phyloP scores from a whole-genome alignment of 2,113 vertebrate genomes.

The Pantherophis guttatus region DNA sequence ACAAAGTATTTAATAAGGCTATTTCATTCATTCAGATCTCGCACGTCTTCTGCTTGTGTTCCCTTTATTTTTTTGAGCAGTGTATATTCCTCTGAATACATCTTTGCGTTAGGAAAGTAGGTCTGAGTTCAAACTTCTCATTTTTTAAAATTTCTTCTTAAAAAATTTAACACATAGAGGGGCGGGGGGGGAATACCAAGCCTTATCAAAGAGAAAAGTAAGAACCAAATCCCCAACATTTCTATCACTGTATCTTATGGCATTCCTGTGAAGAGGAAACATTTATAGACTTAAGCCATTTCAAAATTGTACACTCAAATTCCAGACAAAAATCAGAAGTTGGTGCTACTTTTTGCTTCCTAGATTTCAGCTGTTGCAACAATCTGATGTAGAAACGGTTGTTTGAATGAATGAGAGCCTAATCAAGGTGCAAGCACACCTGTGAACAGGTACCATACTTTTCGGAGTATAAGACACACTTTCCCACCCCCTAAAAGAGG shows the following conservation, averaged over 20 bases:
- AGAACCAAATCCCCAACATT: not conserved
- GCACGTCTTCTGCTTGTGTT: too few species aligned
- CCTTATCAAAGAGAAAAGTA: not conserved
- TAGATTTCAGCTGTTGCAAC: not conserved
- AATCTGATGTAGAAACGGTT: too few species aligned
- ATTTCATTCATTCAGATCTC: too few species aligned
- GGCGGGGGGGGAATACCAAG: not conserved
- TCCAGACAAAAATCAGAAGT: not conserved
- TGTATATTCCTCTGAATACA: not conserved
- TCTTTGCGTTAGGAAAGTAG: not conserved
- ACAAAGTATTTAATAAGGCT: too few species aligned
- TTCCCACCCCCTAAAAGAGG: too few species aligned
- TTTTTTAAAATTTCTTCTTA: not conserved
- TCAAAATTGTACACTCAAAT: not conserved
- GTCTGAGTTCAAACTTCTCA: not conserved
- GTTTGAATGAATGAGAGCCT: not conserved
- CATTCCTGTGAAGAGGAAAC: not conserved
- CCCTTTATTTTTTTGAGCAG: too few species aligned
- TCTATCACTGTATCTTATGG: not conserved
- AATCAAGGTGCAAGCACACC: not conserved
- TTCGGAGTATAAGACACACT: too few species aligned
- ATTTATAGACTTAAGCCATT: not conserved
- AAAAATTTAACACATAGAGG: too few species aligned
- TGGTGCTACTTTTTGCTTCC: not conserved
- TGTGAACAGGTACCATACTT: not conserved